Base-by-base conservation (phyloP, 2,113 vertebrate genomes). In the Ochotona princeps region DNA sequence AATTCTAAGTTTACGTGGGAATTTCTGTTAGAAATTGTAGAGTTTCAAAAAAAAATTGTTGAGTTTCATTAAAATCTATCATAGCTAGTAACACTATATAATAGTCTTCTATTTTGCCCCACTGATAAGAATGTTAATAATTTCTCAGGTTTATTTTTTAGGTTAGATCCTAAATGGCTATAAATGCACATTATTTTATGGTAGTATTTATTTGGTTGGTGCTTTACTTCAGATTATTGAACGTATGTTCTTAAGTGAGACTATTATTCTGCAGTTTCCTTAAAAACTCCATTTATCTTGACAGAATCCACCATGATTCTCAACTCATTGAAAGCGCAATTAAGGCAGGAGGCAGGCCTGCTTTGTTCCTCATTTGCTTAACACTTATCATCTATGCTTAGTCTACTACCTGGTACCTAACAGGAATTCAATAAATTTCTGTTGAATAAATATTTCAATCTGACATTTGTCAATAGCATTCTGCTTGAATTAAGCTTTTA, bases 121-220 rank as follows among this genome's bases (percentile, higher is more conserved):
- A 60, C 11, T 61, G 21, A 70, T 74, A 83, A 75, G 32, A 69
- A 54, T 51, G 30, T 60, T 80, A 54, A 35, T 11, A 35, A 1
- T 63, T 75, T 60, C 15, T 84, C 82, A 1, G 83, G 32, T 72
- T 73, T 15, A 72, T 95, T 61, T 95, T 83, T 87, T 83, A 84
- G 28, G 5, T 90, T 83, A 75, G 61, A 76, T 7, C 1, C 1
- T 25, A 90, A n/a, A 69, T 89, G 38, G 2, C 54, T 74, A 57
- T 21, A 32, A 74, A 30, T 23, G 63, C 32, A 0, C 32, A 73
- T 61, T 38, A 20, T 74, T 95, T 83, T 86, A 17, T 83, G 63
- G 25, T 20, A 47, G 60, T 73, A 2, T 7, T 78, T 74, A 72
- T 63, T 84, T 82, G 67, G 15, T 75, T 61, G 21, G 18, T n/a